Evolutionary conservation across 2,113 vertebrate genomes (phyloP), one percentile per base, ranked within the genome.

Genomic region (Nycticorax nycticorax): DNA sequence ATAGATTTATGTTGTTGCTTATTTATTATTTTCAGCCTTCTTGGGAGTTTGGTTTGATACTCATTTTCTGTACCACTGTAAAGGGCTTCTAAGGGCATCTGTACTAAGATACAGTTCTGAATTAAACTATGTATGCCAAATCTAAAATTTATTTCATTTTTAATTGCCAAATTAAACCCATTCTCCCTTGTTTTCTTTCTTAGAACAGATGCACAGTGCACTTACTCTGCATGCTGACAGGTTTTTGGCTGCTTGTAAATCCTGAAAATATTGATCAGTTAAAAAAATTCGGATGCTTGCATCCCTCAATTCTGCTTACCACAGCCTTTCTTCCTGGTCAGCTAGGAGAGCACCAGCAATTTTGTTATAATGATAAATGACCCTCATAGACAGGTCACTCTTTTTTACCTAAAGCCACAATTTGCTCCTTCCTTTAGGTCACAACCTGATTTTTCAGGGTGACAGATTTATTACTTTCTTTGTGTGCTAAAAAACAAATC

Each of bases 291-390:
- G 95, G 96, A 97, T 85, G 97, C 97, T 97, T 97, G 96, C 97
- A 97, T 98, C 97, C 97, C 95, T 96, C 94, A 60, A 98, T 98
- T 98, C 97, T 99, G 99, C 99, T 99, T 98, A 99, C 98, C 89
- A 82, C 97, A 98, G 98, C 98, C 98, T 98, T 99, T 99, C 98
- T 97, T 98, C 97, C 98, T 94, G 97, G 98, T 98, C 97, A 96
- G 98, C 98, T 96, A 95, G 97, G 97, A 98, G 93, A 97, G 96
- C 93, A 97, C 97, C 96, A 98, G 98, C 98, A 98, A 97, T 99
- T 99, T 99, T 98, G 98, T 99, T 99, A 96, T 95, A 97, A 98
- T 99, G 99, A 99, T 99, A 97, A 99, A 99, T 99, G 98, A 97
- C 94, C 92, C 96, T 87, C 97, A 97, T 97, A 98, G 98, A 98